These are phyloP conservation scores for Crossocerus cetratus DNA, from an alignment of 2,888 invertebrate genomes.

Conservation along the genomic window DNA sequence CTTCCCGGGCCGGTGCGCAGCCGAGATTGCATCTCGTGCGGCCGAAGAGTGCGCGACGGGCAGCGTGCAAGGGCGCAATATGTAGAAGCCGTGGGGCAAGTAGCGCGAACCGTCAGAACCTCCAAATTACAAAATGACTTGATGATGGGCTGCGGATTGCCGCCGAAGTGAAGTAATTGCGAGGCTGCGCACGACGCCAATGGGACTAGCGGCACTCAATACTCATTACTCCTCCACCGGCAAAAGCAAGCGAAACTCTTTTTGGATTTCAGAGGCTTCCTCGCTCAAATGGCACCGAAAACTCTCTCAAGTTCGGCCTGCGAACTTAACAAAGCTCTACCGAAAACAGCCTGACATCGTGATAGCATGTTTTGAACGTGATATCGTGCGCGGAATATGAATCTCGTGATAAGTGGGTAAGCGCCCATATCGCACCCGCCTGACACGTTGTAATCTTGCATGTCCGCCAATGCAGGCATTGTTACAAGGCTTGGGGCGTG, in stretches of 20 bases:
- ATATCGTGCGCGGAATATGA: too few species aligned
- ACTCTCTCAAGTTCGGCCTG: too few species aligned
- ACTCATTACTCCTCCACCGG: constrained; percentile 48
- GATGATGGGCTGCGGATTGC: constrained; percentile 60
- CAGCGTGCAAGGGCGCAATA: constrained; percentile 9
- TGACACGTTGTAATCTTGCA: too few species aligned
- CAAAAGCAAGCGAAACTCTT: background rate
- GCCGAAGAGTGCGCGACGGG: constrained; percentile 23
- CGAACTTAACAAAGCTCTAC: too few species aligned
- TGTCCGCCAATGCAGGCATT: background rate
- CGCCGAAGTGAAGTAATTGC: constrained; percentile 62
- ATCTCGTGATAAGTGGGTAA: too few species aligned
- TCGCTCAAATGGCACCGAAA: too few species aligned
- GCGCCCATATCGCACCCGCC: too few species aligned
- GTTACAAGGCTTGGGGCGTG: background rate
- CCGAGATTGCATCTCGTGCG: background rate
- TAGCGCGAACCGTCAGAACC: constrained; percentile 43
- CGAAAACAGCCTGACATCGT: too few species aligned
- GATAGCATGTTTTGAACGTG: too few species aligned
- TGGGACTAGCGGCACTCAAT: constrained; percentile 47
- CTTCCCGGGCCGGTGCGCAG: background rate
- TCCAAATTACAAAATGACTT: constrained; percentile 69
- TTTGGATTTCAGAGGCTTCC: too few species aligned
- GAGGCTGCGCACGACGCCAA: constrained; percentile 60
- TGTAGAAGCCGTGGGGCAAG: constrained; percentile 48